Evolutionary conservation across 2,888 invertebrate genomes (phyloP), one percentile per base, ranked within the genome.

Genomic region (Ophraella communa): DNA sequence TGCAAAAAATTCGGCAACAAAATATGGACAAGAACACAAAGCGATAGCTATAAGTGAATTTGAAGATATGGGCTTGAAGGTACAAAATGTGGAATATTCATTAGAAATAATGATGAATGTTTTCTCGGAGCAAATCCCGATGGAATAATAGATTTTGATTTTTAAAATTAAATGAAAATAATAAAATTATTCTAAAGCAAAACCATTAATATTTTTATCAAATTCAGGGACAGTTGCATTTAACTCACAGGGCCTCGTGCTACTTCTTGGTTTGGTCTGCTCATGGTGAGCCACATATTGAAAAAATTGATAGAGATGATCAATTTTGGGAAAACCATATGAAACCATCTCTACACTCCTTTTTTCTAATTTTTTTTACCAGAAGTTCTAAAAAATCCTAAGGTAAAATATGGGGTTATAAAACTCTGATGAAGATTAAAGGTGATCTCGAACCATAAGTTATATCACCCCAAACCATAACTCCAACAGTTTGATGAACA

Each of bases 221-320:
- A 30, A 30, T 30, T 30, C 30, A 7, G 30, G 10, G 8, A 10
- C 42, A 42, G 18, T 18, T 14, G 8, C 14, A 42, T 5, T 24
- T 24, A 24, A 24, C 24, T 5, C n/a, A n/a, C n/a, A n/a, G n/a
- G n/a, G n/a, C n/a, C 39, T 39, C 39, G 39, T 39, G 39, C 39
- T 39, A 42, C 17, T 42, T 42, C 14, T 42, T 42, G 21, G 21
- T 47, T 47, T 47, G 47, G 21, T 47, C 47, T 47, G 11, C 21
- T 21, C 47, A 47, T 21, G 47, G 47, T 47, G 47, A 47, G 47
- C 47, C 47, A 10, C 21, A 20, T 47, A 47, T 47, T 47, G 47
- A 42, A 42, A 42, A 42, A 42, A 42, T 42, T 18, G 10, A 42
- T 7, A 14, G 42, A 42, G 42, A 42, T 47, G 21, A 47, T 47